Conservation (phyloP, 1,140 invertebrate species). For the Drosophila azteca region DNA sequence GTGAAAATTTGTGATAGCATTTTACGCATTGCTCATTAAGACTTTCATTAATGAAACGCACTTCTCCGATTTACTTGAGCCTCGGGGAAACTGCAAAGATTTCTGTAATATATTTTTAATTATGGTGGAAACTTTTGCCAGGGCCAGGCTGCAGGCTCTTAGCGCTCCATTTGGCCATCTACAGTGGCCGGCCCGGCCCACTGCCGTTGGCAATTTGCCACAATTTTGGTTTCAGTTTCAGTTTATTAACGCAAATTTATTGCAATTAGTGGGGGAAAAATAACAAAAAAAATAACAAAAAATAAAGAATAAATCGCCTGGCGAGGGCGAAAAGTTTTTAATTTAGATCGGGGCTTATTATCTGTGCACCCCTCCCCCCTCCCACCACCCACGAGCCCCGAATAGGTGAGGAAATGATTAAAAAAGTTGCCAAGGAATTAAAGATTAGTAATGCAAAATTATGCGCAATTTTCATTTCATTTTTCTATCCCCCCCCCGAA, state of each 20-base stretch:
- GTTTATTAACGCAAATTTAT: conserved; percentile 77
- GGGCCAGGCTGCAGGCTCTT: background rate
- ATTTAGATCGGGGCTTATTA: conserved; percentile 75
- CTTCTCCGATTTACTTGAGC: background rate
- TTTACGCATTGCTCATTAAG: conserved; percentile 7
- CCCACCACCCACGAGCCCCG: conserved; percentile 24
- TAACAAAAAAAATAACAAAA: conserved; percentile 25
- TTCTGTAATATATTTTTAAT: conserved; percentile 57
- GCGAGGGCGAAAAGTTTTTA: conserved; percentile 68
- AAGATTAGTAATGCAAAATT: conserved; percentile 75
- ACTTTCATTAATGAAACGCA: background rate
- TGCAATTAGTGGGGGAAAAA: conserved; percentile 60
- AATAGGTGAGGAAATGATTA: conserved; percentile 69
- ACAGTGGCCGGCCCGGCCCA: background rate
- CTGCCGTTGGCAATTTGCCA: conserved; percentile 57
- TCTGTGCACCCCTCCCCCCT: conserved; percentile 44
- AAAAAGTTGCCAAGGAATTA: conserved; percentile 62
- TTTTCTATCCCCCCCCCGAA: conserved; percentile 8
- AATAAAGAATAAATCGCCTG: conserved; percentile 27
- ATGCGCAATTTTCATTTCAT: conserved; percentile 64
- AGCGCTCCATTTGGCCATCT: conserved; percentile 35
- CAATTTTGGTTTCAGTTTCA: conserved; percentile 39
- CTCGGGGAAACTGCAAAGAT: background rate
- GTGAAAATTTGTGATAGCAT: too few relatives aligned
- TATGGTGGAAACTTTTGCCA: conserved; percentile 36